A percentile compares a stretch with the other conserved stretches of the same genome.
Evolutionary conservation across 2,888 invertebrate genomes (phyloP).

Genomic region (Saturnia japonica): DNA sequence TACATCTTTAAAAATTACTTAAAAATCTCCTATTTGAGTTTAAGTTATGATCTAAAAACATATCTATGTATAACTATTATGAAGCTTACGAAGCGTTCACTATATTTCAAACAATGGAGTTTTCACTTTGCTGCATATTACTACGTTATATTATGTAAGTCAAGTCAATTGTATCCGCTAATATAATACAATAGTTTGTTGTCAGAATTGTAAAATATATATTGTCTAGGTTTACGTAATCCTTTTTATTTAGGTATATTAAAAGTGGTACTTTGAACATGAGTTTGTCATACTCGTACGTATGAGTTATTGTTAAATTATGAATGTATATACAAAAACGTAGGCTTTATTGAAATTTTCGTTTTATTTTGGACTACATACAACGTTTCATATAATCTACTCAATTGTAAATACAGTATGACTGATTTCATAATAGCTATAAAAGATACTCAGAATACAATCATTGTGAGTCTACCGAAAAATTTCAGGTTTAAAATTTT

Average conservation of each 20-base stretch:
- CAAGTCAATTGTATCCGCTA: neutral
- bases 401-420: too few species aligned
- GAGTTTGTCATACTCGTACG: neutral
- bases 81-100: neutral
- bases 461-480: too few species aligned
- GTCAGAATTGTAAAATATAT: neutral
- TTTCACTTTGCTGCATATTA: neutral
- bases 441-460: too few species aligned
- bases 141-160: slow-evolving; percentile 2
- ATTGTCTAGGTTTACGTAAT: neutral
- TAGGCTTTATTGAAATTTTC: neutral
- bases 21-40: neutral
- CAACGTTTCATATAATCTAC: too few species aligned
- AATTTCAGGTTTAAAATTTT: neutral
- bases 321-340: too few species aligned
- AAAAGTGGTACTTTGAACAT: neutral
- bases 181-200: slow-evolving; percentile 1
- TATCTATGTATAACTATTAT: neutral
- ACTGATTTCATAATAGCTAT: too few species aligned
- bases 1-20: neutral
- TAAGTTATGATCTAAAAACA: neutral
- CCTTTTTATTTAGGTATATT: neutral
- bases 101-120: neutral
- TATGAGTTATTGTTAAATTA: neutral
- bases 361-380: neutral